A percentile compares a stretch with the other conserved stretches of the same genome.
Conservation (phyloP, 35 echinoderm and acorn worm species). For the Ptychodera flava region DNA sequence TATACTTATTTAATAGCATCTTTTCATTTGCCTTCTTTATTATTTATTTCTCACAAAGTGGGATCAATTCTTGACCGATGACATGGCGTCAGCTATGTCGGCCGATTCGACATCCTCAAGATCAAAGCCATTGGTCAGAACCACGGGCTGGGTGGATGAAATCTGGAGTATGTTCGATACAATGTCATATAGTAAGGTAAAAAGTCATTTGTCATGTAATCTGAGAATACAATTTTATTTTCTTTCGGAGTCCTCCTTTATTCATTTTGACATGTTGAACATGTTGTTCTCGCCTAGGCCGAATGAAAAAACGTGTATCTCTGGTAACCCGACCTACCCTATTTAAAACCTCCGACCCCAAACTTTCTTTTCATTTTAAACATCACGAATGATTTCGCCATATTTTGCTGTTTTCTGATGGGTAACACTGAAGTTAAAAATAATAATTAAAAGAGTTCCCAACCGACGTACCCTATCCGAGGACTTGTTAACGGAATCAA, state of each 20-base stretch:
- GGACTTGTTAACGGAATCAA: too few relatives aligned
- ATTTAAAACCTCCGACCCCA: not conserved
- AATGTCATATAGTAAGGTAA: constrained; percentile 73
- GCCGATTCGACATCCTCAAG: not conserved
- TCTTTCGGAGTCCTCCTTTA: not conserved
- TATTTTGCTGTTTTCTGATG: too few relatives aligned
- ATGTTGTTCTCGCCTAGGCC: not conserved
- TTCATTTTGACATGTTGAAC: not conserved
- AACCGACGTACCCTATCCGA: too few relatives aligned
- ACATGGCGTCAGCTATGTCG: not conserved
- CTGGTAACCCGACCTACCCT: not conserved
- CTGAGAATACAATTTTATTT: too few relatives aligned
- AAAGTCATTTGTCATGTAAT: too few relatives aligned
- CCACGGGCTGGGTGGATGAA: constrained; percentile 25
- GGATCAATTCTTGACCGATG: not conserved
- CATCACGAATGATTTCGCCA: not conserved
- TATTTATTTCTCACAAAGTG: too few relatives aligned
- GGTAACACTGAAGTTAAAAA: too few relatives aligned
- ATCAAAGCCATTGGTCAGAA: not conserved
- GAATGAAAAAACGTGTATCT: not conserved
- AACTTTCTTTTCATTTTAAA: not conserved
- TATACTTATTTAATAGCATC: too few relatives aligned
- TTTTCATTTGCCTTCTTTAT: too few relatives aligned
- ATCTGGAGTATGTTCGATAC: constrained; percentile 76
- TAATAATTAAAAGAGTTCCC: too few relatives aligned